Percentiles rank a stretch among this genome's conserved stretches.
These are phyloP conservation scores for Megaceryle alcyon DNA, from an alignment of 2,797 vertebrate genomes.

Conservation along the genomic window DNA sequence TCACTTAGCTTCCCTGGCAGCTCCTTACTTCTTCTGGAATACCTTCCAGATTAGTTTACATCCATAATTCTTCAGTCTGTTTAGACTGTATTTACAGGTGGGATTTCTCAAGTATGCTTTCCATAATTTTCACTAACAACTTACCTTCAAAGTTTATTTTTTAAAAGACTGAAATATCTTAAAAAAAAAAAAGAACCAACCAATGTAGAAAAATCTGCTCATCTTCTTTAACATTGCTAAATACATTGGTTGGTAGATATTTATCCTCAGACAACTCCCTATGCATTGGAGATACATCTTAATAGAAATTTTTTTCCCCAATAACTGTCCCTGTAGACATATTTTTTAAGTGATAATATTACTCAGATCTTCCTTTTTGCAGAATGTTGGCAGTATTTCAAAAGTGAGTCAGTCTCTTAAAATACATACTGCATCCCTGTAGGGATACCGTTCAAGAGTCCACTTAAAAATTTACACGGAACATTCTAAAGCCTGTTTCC, in stretches of 20 bases:
- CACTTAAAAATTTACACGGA: conserved; percentile 49
- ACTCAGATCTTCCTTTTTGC: conserved; percentile 50
- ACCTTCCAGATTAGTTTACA: background rate
- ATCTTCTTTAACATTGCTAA: background rate
- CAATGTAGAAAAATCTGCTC: background rate
- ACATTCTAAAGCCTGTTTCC: conserved; percentile 40
- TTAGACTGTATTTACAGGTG: background rate
- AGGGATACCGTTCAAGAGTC: conserved; percentile 50
- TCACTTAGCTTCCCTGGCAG: background rate
- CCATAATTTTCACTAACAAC: background rate
- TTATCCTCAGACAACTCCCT: background rate
- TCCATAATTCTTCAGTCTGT: background rate
- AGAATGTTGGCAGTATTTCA: conserved; percentile 59
- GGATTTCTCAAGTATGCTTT: background rate
- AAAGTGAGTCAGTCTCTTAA: conserved; percentile 59
- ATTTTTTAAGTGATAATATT: conserved; percentile 45
- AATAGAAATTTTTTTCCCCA: too few species aligned
- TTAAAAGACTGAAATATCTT: background rate
- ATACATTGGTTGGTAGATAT: background rate
- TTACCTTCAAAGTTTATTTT: background rate
- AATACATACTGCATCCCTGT: conserved; percentile 57
- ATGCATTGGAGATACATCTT: background rate
- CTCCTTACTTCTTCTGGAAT: background rate
- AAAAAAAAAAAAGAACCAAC: background rate
- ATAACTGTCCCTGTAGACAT: background rate